These are phyloP conservation scores for Pipistrellus kuhlii DNA, from an alignment of 2,797 vertebrate genomes.

Conservation along the genomic window DNA sequence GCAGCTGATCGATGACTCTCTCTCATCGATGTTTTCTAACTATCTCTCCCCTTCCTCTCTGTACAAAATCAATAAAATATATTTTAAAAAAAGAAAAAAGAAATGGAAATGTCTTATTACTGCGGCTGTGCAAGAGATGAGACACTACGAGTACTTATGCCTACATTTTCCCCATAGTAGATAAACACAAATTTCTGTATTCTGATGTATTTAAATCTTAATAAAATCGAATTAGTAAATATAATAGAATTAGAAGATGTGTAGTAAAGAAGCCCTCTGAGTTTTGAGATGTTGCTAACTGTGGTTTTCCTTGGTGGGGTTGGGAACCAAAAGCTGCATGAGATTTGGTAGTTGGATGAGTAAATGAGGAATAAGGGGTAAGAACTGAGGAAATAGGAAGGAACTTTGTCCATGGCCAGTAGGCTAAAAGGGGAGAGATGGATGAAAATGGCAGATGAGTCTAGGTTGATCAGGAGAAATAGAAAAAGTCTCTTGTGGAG, in stretches of 20 bases:
- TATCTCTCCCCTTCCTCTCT: too few relatives aligned
- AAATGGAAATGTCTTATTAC: neutral
- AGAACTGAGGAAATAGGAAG: neutral
- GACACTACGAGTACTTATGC: neutral
- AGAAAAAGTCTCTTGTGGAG: neutral
- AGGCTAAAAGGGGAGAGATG: neutral
- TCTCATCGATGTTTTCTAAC: too few relatives aligned
- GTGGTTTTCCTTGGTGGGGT: neutral
- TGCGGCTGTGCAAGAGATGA: slow-evolving; percentile 19
- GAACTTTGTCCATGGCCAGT: neutral
- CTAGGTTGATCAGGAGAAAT: neutral
- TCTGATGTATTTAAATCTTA: neutral
- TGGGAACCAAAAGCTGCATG: too few relatives aligned
- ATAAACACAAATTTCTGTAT: neutral
- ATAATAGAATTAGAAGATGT: neutral
- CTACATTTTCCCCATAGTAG: neutral
- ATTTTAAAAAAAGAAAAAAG: neutral
- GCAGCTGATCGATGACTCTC: too few relatives aligned
- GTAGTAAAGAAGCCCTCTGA: slow-evolving; percentile 28
- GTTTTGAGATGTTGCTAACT: neutral
- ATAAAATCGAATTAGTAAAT: neutral
- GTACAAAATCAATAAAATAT: too few relatives aligned
- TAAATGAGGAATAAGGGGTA: neutral
- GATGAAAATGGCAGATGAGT: neutral
- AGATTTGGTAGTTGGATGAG: neutral